Percentiles rank a stretch among this genome's conserved stretches.
These are phyloP conservation scores for Linepithema humile DNA, from an alignment of 1,140 invertebrate species.

Conservation along the genomic window DNA sequence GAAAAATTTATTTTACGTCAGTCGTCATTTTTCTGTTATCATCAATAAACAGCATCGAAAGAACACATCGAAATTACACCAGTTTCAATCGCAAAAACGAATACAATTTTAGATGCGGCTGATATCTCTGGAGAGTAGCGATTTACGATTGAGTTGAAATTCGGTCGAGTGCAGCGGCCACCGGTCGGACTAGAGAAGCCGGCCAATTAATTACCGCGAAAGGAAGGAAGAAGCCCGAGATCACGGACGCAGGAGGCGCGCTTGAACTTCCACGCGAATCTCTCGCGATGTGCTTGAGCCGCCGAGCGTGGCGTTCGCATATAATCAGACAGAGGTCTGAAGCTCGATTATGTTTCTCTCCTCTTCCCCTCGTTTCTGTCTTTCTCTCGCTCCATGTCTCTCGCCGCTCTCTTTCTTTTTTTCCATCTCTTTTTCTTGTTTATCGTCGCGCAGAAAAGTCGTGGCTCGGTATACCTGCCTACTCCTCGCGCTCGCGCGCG, in stretches of 20 bases:
- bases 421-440: background rate
- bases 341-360: slow-evolving; percentile 65
- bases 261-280: slow-evolving; percentile 72
- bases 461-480: slow-evolving; percentile 44
- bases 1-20: too few species aligned
- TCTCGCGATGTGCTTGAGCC: slow-evolving; percentile 72
- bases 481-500: slow-evolving; percentile 55
- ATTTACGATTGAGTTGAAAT: slow-evolving; percentile 61
- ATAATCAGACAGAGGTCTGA: slow-evolving; percentile 65
- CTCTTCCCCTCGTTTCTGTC: background rate
- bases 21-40: background rate
- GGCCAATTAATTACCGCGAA: slow-evolving; percentile 69
- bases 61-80: background rate
- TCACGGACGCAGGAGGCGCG: slow-evolving; percentile 58
- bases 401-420: background rate
- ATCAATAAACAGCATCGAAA: background rate
- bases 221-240: slow-evolving; percentile 62
- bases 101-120: slow-evolving; percentile 3
- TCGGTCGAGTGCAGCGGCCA: slow-evolving; percentile 57
- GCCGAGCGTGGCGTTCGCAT: slow-evolving; percentile 72
- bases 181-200: slow-evolving; percentile 18
- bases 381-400: background rate
- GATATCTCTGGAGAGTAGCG: slow-evolving; percentile 1
- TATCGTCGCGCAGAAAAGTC: slow-evolving; percentile 16
- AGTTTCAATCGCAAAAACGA: background rate